These are phyloP conservation scores for Mormyrops boulengeri DNA, from an alignment of 2,797 vertebrate genomes.

Conservation along the genomic window DNA sequence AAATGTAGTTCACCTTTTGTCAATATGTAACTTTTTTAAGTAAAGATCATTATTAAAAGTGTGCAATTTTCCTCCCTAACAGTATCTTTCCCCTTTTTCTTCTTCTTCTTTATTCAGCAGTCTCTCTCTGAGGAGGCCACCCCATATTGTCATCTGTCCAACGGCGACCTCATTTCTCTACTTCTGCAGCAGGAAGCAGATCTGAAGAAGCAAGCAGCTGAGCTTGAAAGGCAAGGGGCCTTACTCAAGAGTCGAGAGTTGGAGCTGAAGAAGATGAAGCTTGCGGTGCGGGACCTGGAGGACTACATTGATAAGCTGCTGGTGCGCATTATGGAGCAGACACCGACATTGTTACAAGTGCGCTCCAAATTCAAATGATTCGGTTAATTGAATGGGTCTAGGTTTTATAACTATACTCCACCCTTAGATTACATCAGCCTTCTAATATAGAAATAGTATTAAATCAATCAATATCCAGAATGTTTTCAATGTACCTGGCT, in stretches of 20 bases:
- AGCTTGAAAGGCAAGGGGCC: conserved; percentile 53
- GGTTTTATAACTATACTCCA: neutral
- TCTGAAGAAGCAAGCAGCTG: conserved; percentile 64
- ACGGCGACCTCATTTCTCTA: conserved; percentile 88
- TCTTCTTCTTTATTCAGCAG: conserved; percentile 36
- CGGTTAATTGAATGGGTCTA: neutral
- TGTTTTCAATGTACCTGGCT: neutral
- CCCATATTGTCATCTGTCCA: conserved; percentile 85
- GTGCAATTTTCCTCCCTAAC: neutral
- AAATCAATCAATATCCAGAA: neutral
- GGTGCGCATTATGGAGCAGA: conserved; percentile 94
- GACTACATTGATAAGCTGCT: conserved; percentile 94
- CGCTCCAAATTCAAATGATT: conserved; percentile 64
- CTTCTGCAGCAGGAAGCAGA: conserved; percentile 86
- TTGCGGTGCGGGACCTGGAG: conserved; percentile 83
- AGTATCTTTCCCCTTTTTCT: neutral
- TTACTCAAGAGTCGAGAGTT: conserved; percentile 72
- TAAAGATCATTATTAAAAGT: neutral
- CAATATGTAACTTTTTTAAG: neutral
- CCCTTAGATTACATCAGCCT: conserved; percentile 40
- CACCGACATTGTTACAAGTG: conserved; percentile 88
- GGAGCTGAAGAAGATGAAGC: conserved; percentile 78
- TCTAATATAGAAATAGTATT: conserved; percentile 46
- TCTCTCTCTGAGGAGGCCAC: conserved; percentile 57
- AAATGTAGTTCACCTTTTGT: neutral